Evolutionary conservation across 2,888 invertebrate species (phyloP), one percentile per base, ranked within the genome.

Genomic region (Megamerina dolium): DNA sequence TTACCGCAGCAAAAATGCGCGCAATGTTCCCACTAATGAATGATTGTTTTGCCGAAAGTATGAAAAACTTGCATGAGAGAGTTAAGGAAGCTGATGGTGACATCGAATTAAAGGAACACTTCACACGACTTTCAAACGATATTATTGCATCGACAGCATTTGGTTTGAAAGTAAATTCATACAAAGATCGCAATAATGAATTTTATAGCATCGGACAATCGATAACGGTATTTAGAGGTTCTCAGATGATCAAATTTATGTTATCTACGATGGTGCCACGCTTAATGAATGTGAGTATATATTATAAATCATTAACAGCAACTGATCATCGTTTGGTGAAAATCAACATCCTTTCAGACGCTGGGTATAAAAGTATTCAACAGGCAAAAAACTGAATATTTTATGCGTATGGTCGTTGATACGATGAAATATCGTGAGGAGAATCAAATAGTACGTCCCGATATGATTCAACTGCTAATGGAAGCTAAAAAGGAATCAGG

Each of bases 391-490:
- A 55, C 52, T 1, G 40, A 62, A 1, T 77, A 74, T 53, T 76
- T 76, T 42, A 60, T 52, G 27, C 50, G 55, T 9, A 42, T 77
- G 3, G 72, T 77, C 0, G 44, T 67, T 0, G 60, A 59, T 16
- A 68, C 73, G 0, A 75, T 77, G 62, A 59, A 60, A 16, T 59
- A 74, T 16, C 67, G 78, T 1, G 64, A 72, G 41, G 54, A 63
- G 16, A 58, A 73, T 5, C 64, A 73, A 12, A 74, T 78, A n/a
- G 34, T 73, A 4, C 66, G 79, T 6, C 74, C 73, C 3, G 79
- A 79, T 52, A 74, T 79, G 75, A 75, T 79, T 9, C 72, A 78
- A 47, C 55, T 78, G n/a, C 59, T 79, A 4, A 72, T 77, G 72
- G 73, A 75, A 52, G 74, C 75, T 0, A 31, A 35, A 26, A 18